Evolutionary conservation across 2,113 vertebrate species (phyloP).

Genomic region (Brienomyrus longianalis): DNA sequence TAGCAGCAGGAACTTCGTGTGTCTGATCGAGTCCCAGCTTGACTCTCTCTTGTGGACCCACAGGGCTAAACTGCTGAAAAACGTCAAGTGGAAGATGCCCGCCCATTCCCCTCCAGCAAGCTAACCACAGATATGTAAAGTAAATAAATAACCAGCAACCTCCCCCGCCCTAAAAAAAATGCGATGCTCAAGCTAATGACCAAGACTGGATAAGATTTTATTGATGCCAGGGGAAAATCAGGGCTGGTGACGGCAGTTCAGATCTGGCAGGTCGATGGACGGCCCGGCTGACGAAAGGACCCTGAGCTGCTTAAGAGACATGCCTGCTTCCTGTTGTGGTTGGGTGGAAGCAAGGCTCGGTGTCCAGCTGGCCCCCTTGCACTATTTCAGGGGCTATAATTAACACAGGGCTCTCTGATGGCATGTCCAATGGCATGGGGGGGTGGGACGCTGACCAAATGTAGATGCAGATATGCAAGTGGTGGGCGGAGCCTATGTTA

Average conservation of each 20-base stretch:
- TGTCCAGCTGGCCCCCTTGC: constrained; percentile 47
- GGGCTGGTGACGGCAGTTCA: neutral
- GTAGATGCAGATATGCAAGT: constrained; percentile 25
- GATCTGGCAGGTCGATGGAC: neutral
- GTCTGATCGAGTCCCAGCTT: neutral
- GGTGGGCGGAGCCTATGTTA: neutral
- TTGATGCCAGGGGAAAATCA: neutral
- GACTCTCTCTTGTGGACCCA: neutral
- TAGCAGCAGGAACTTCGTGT: neutral
- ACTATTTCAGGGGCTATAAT: constrained; percentile 13
- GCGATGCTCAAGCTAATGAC: neutral
- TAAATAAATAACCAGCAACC: neutral
- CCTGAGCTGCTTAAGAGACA: constrained; percentile 43
- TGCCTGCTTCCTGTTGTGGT: constrained; percentile 50
- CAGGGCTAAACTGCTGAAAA: neutral
- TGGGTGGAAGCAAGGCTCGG: constrained; percentile 51
- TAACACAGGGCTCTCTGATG: neutral
- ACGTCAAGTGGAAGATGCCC: neutral
- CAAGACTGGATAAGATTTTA: neutral
- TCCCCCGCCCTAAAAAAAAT: no score
- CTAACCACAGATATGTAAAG: neutral
- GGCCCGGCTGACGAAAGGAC: neutral
- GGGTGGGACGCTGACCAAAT: neutral
- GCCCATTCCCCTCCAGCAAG: neutral
- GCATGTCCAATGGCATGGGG: no score